Evolutionary conservation across 2,888 invertebrate genomes (phyloP).

Genomic region (Diplolepis rosae): DNA sequence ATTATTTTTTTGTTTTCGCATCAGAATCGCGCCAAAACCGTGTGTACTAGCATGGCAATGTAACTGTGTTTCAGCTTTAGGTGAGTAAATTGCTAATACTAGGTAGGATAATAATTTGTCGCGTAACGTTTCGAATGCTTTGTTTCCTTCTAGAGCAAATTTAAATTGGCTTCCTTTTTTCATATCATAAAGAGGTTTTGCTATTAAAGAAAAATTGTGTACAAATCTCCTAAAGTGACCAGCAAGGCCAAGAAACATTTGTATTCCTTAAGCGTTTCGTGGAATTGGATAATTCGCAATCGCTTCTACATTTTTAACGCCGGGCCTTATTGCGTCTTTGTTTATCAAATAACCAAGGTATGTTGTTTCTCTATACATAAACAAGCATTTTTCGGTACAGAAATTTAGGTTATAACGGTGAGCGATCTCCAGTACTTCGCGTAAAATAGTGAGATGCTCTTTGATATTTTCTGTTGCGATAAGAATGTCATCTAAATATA

Average conservation of each 20-base stretch:
- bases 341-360: conserved; percentile 18
- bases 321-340: conserved; percentile 14
- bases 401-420: conserved; percentile 1
- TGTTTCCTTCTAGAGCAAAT: conserved; percentile 35
- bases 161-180: neutral
- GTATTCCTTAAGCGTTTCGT: conserved; percentile 7
- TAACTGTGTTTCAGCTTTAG: conserved; percentile 55
- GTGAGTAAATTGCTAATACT: conserved; percentile 43
- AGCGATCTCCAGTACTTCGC: conserved; percentile 37
- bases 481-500: conserved; percentile 31
- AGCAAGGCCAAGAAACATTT: conserved; percentile 7
- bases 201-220: neutral
- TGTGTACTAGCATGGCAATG: conserved; percentile 61
- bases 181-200: conserved; percentile 16
- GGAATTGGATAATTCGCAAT: conserved; percentile 26
- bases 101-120: conserved; percentile 33
- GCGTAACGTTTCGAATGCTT: conserved; percentile 40
- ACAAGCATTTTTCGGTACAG: conserved; percentile 19
- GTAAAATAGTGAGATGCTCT: conserved; percentile 2
- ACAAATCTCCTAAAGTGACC: conserved; percentile 10
- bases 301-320: conserved; percentile 10
- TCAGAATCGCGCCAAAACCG: conserved; percentile 60
- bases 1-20: conserved; percentile 56
- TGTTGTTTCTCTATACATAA: neutral
- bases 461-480: conserved; percentile 29